Base-by-base conservation (phyloP, 2,113 vertebrate species). In the Xyliphius kryptos region DNA sequence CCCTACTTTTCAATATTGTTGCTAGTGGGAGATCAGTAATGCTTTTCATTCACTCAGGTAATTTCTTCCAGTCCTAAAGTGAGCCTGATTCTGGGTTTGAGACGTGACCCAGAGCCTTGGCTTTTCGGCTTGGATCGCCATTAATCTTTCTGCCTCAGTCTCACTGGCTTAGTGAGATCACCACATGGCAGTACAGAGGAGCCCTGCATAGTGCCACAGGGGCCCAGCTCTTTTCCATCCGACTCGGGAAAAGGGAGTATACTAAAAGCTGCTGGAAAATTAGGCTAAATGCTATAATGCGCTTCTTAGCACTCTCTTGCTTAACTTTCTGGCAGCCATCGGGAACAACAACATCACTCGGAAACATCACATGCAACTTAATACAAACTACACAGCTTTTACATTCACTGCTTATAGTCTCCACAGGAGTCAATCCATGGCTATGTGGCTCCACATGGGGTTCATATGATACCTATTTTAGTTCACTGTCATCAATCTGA, bases 111-210 rank as follows among this genome's bases (percentile, higher is more conserved):
- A 69, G 66, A 80, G n/a, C 74, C 78, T 74, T 61, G 51, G 67
- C 40, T 72, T 61, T 72, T 71, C 70, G 32, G 65, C 64, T 70
- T 63, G 3, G 9, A 43, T 13, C 13, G 61, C 64, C 76, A 82
- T 79, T 80, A 80, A 81, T 82, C 68, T 70, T 67, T 38, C 56
- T 78, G 79, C 76, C 76, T 74, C 70, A 79, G 70, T 70, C 75
- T 8, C 44, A n/a, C n/a, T n/a, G n/a, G 63, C 79, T 57, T 56
- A 77, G 82, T 85, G 83, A 88, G 84, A 85, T 87, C 83, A 88
- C 86, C 81, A 81, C 74, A 77, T 66, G 7, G 9, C 37, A 6
- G 37, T n/a, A n/a, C n/a, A n/a, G n/a, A n/a, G n/a, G n/a, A n/a
- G n/a, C n/a, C n/a, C 37, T 38, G 37, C 37, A 6, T 38, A 38